Base-by-base conservation (phyloP, 2,888 invertebrate genomes). In the Megalurothrips usitatus region DNA sequence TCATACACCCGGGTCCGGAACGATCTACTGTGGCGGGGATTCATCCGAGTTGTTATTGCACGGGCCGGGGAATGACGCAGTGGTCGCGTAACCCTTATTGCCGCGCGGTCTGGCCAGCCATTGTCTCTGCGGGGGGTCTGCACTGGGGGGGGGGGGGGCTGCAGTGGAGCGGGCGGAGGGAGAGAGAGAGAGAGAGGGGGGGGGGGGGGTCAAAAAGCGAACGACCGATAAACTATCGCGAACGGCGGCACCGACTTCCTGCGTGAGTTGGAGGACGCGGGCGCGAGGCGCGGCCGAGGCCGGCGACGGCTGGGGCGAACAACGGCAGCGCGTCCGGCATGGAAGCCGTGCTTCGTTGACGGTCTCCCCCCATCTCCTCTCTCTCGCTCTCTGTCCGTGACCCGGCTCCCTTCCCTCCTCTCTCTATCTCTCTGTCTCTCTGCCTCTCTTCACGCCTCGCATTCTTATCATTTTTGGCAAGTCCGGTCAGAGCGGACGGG, bases 381-480 rank as follows among this genome's bases (percentile, higher is more conserved):
- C 52, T 52, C 52, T 52, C 12, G 12, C 52, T 49, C 49, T 14
- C 49, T 14, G 49, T 14, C 10, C 49, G 49, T 14, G 10, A 11
- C 52, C n/a, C 58, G 17, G 14, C n/a, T 6, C n/a, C 14, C 58
- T 14, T 58, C 19, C n/a, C 58, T 14, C 11, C n/a, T 17, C n/a
- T 6, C 14, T 58, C 14, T n/a, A 2, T 17, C 58, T 10, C 58
- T 58, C 14, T 58, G 17, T 14, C 58, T 14, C 58, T 14, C 52
- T 52, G 17, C 17, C 58, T 19, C 14, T 58, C 19, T 1, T 52
- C 52, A 17, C 58, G 58, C 52, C n/a, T 14, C 17, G 19, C 58
- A 58, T 58, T 58, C 58, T 58, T 58, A 58, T 58, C 58, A 58
- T 58, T 58, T 58, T 58, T 58, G 58, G 11, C 58, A 58, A 58